Evolutionary conservation across 2,113 vertebrate genomes (phyloP).

Genomic region (Hoplias malabaricus): DNA sequence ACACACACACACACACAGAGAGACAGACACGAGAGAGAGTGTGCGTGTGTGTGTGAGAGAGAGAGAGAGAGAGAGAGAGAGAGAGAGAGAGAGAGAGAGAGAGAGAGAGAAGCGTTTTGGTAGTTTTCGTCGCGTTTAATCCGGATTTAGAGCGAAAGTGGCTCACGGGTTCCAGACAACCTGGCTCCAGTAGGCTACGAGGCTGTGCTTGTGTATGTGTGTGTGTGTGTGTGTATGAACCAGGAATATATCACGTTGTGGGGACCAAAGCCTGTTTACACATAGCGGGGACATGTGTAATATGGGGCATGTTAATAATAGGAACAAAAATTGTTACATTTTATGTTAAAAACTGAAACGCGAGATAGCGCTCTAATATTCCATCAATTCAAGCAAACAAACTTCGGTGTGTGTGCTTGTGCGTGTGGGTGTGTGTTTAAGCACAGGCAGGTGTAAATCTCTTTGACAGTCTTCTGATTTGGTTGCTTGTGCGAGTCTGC

Average conservation of each 20-base stretch:
- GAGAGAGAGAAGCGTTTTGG: conserved; percentile 58
- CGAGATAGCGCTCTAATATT: too few species aligned
- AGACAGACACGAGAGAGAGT: too few species aligned
- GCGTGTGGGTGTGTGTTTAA: conserved; percentile 74
- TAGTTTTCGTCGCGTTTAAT: conserved; percentile 75
- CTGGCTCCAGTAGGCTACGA: conserved; percentile 91
- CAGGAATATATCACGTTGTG: too few species aligned
- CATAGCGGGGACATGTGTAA: too few species aligned
- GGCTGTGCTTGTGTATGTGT: background rate
- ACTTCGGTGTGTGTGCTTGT: conserved; percentile 92
- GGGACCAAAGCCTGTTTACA: too few species aligned
- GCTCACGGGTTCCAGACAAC: conserved; percentile 85
- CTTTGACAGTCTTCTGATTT: too few species aligned
- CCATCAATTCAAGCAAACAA: too few species aligned
- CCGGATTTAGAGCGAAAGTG: conserved; percentile 61
- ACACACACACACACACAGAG: background rate
- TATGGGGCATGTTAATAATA: too few species aligned
- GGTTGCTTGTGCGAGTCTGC: too few species aligned
- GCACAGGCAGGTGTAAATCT: conserved; percentile 96
- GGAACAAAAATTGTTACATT: too few species aligned
- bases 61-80: background rate
- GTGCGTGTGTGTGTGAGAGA: too few species aligned
- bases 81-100: conserved; percentile 1
- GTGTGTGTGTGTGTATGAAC: conserved; percentile 50
- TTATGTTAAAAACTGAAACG: too few species aligned